Base-by-base conservation (phyloP, 2,888 invertebrate genomes). In the Dasypogon diadema region DNA sequence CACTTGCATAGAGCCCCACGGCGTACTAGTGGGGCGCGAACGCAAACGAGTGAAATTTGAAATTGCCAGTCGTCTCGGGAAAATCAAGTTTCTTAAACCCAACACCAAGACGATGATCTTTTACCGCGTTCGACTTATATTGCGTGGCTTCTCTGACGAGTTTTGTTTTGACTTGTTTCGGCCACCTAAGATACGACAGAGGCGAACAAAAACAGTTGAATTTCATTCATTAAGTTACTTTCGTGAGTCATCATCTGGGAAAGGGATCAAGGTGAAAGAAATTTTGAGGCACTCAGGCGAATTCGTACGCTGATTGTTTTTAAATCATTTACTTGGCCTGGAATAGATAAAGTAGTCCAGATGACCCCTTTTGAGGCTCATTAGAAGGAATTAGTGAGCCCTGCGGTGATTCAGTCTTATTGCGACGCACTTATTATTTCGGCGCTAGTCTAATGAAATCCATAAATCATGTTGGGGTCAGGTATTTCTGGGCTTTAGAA, bases 211-310 rank as follows among this genome's bases (percentile, higher is more conserved):
- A 68, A 22, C 12, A n/a, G n/a, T 34, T 70, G 14, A 54, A 10
- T 54, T 54, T 34, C 30, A 70, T 70, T 70, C 54, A 70, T 70
- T 70, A 42, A 54, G 8, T 34, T 70, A n/a, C 24, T 68, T 21
- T 10, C 24, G n/a, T 54, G 70, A 54, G 10, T 70, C 70, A 54
- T 22, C 51, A 10, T 16, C 34, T 18, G 30, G 16, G 54, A 70
- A 70, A 70, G 54, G 70, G 54, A 54, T 30, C 54, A 70, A 54
- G 70, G 70, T 70, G 70, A 70, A 70, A 70, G 70, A 70, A 70
- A 54, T 70, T 70, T 26, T 24, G 48, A n/a, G n/a, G n/a, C n/a
- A n/a, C n/a, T n/a, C n/a, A n/a, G n/a, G n/a, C n/a, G n/a, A n/a
- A n/a, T n/a, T n/a, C n/a, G n/a, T 5, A 18, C 18, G 54, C 8